Conservation (phyloP, 2,113 vertebrate genomes). For the Echinops telfairi region DNA sequence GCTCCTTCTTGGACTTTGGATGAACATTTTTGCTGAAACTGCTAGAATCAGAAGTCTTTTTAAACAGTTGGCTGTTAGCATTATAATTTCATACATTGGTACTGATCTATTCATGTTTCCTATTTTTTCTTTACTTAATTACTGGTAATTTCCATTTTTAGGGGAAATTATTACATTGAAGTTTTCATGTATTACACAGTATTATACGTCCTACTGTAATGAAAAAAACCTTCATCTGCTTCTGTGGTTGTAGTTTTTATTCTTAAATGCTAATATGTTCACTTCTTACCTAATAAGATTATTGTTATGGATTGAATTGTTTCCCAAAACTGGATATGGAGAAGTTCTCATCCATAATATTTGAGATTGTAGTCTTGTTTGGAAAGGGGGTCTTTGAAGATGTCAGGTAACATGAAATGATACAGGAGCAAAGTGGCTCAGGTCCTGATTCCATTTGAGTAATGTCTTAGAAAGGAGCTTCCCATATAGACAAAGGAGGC, state of each 20-base stretch:
- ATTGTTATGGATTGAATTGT: neutral
- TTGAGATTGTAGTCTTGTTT: neutral
- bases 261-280: conserved; percentile 35
- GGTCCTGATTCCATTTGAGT: neutral
- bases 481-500: neutral
- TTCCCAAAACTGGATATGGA: neutral
- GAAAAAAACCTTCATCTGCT: neutral
- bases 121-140: neutral
- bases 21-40: conserved; percentile 24
- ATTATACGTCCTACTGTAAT: neutral
- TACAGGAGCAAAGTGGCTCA: neutral
- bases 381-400: neutral
- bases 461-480: neutral
- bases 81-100: neutral
- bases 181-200: neutral
- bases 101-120: conserved; percentile 23
- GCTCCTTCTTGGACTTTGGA: neutral
- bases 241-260: neutral
- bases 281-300: neutral
- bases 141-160: conserved; percentile 5
- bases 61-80: neutral
- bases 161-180: neutral
- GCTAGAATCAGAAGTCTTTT: neutral
- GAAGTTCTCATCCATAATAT: neutral
- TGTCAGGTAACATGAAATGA: neutral